phyloP scores from a whole-genome alignment of 2,797 vertebrate species.

The Hemibagrus guttatus region DNA sequence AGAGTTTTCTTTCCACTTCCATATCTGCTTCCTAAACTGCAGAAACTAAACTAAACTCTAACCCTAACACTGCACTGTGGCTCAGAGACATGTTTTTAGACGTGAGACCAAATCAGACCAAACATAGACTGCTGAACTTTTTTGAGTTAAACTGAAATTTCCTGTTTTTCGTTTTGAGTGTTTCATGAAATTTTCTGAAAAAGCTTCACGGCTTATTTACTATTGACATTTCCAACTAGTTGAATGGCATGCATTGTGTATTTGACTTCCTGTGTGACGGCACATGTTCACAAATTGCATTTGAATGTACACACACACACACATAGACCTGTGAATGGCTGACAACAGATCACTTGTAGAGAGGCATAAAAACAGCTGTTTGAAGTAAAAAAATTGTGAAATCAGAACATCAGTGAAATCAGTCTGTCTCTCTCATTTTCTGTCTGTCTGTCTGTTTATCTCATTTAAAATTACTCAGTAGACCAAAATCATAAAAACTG shows the following conservation, averaged over 20 bases:
- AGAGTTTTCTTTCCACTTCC: neutral
- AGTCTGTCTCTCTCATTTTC: neutral
- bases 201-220: neutral
- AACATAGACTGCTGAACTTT: neutral
- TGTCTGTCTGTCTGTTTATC: neutral
- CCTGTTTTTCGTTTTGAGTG: neutral
- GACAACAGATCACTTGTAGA: conserved; percentile 6
- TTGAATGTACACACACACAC: neutral
- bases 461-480: no score
- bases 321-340: conserved; percentile 23
- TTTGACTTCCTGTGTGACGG: neutral
- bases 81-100: neutral
- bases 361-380: neutral
- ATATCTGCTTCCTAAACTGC: neutral
- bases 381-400: neutral
- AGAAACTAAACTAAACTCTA: neutral
- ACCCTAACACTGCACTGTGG: neutral
- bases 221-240: neutral
- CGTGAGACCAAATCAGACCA: neutral
- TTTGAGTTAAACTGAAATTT: neutral
- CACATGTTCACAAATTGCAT: neutral
- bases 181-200: neutral
- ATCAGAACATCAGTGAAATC: neutral
- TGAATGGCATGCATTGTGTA: neutral
- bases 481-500: no score